Base-by-base conservation (phyloP, 1,140 invertebrate species). In the Lepidotrigona ventralis region DNA sequence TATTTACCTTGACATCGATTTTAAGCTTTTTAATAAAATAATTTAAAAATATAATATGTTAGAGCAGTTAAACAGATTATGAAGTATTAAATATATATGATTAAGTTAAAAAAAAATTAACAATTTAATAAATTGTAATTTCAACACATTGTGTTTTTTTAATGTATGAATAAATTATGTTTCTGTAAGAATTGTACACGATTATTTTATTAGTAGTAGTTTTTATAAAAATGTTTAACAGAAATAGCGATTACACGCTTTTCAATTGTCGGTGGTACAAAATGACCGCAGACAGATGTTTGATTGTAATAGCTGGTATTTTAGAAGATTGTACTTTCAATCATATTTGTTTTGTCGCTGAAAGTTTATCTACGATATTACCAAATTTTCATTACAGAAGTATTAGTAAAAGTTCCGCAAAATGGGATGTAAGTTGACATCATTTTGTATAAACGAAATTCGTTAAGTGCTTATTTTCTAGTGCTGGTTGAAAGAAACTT, bases 351-450 rank as follows among this genome's bases (percentile, higher is more conserved):
- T 89, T 74, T n/a, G 68, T 89, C 29, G 78, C 83, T 54, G 82
- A 86, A 64, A 85, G 79, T 77, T 84, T 90, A 39, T 74, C 81
- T 1, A 54, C 64, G 17, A 21, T 77, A 56, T 75, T 90, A 54
- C 83, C 85, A 6, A 88, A 89, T 70, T 90, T 90, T 79, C 15
- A 71, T 51, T 78, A 77, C 64, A 81, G 53, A 21, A 85, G 46
- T 54, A 83, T 90, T 75, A 63, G 33, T 58, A 86, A 86, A 83
- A 76, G 39, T 60, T 19, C n/a, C 15, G 6, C 6, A 39, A 81
- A 83, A 60, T 90, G 89, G 89, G 60, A 90, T 60, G 89, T 90
- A 84, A 72, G 73, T 77, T 63, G 11, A 80, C 26, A 46, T 58
- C 8, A 17, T 70, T 3, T 58, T 19, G 29, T 64, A 23, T 56